These are phyloP conservation scores for Agriopis leucophaearia DNA, from an alignment of 2,888 invertebrate species.

Conservation along the genomic window DNA sequence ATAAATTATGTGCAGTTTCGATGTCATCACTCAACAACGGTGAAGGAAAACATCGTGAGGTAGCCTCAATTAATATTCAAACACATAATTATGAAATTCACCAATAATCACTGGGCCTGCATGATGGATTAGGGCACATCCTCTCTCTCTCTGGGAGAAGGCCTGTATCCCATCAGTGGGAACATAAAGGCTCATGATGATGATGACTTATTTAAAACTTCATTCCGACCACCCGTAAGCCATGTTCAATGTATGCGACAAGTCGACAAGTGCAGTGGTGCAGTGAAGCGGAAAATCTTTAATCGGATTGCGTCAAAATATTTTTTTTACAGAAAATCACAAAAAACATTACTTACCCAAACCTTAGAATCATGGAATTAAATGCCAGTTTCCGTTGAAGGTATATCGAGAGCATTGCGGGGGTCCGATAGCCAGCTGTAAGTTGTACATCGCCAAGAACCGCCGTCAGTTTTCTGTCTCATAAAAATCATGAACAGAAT, in stretches of 20 bases:
- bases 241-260: conserved; percentile 5
- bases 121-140: no score
- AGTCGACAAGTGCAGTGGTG: conserved; percentile 20
- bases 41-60: no score
- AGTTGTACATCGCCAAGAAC: conserved; percentile 24
- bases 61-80: no score
- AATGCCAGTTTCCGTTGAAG: conserved; percentile 10
- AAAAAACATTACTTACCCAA: not conserved
- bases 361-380: not conserved
- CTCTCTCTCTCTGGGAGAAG: no score
- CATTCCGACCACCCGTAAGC: conserved; percentile 7
- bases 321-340: not conserved
- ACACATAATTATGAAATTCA: no score
- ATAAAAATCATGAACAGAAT: not conserved
- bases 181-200: no score
- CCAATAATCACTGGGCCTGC: no score
- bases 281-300: conserved; percentile 39
- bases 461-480: conserved; percentile 14
- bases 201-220: not conserved
- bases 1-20: no score
- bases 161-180: no score
- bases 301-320: conserved; percentile 42
- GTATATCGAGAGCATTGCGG: conserved; percentile 1
- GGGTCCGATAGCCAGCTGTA: not conserved
- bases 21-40: no score